Base-by-base conservation (phyloP, 2,113 vertebrate genomes). In the Microcebus murinus region DNA sequence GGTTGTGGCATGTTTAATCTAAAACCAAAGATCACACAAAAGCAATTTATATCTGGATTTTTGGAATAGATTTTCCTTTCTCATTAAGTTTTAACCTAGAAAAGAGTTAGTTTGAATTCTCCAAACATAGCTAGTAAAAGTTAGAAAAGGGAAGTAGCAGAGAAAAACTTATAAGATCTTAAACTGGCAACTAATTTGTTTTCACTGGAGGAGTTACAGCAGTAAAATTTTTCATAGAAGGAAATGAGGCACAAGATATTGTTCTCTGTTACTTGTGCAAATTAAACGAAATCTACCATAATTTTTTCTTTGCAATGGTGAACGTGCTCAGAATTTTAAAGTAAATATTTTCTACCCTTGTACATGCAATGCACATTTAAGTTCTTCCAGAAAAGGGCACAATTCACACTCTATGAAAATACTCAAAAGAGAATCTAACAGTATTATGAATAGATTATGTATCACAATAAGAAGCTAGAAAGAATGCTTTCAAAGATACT, bases 71-170 rank as follows among this genome's bases (percentile, higher is more conserved):
- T 55, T 90, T 90, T 87, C 36, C 45, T 84, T 96, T 92, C 34
- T 93, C 10, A 61, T 45, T 77, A 91, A 77, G 14, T 48, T 85
- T 74, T 88, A 61, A 76, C 14, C 8, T 76, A 73, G 31, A 87
- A 96, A 61, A 85, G 91, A 95, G 93, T 83, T 84, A 80, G 18
- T 70, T 68, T 90, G 34, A 90, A 92, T 34, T 96, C 48, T 92
- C 83, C 25, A 73, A 82, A 85, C 65, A 90, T 0, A 73, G 14
- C 13, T 73, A 29, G 34, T 52, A 91, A 83, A 94, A 82, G 70
- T 63, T 0, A 76, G 9, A 92, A 31, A 34, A 95, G 52, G 45
- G 27, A 83, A 89, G 45, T 23, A 48, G 34, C 59, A 94, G 34
- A 87, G 42, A 91, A 68, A 82, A 82, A 13, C 31, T 76, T 39